Percentiles rank a stretch among this genome's conserved stretches.
Conservation (phyloP, 2,797 vertebrate genomes). For the Phyllotis vaccarum region DNA sequence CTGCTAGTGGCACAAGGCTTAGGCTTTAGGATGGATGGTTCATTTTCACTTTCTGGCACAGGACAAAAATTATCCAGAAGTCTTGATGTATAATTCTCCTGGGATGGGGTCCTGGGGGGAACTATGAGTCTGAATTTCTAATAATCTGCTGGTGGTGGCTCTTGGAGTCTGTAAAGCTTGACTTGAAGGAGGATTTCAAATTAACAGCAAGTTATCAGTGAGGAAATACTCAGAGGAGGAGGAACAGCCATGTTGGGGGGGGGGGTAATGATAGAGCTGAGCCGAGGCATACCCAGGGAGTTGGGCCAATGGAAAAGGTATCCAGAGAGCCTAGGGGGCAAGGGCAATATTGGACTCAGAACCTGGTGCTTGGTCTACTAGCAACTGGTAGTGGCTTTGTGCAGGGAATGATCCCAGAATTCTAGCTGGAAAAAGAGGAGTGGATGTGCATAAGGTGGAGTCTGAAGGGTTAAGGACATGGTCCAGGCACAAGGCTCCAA, state of each 20-base stretch:
- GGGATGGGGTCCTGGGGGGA: background rate
- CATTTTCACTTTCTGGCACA: background rate
- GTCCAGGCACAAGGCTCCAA: background rate
- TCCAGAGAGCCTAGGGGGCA: background rate
- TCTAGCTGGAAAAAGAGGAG: background rate
- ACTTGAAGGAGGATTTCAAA: background rate
- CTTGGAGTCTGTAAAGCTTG: background rate
- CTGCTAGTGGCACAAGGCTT: background rate
- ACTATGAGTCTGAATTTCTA: background rate
- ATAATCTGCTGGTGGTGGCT: background rate
- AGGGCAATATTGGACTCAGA: background rate
- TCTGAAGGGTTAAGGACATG: background rate
- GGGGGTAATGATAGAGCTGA: background rate
- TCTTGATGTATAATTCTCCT: background rate
- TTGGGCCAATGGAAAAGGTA: background rate
- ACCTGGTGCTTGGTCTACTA: background rate
- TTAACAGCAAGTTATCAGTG: background rate
- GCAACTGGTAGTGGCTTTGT: background rate
- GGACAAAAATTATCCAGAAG: background rate
- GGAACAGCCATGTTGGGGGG: background rate
- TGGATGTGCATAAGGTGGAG: background rate
- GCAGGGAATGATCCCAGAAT: background rate
- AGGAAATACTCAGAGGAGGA: background rate
- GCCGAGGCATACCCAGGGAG: background rate
- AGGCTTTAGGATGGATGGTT: background rate